Conservation (phyloP, 2,888 invertebrate species). For the Erebia ligea region DNA sequence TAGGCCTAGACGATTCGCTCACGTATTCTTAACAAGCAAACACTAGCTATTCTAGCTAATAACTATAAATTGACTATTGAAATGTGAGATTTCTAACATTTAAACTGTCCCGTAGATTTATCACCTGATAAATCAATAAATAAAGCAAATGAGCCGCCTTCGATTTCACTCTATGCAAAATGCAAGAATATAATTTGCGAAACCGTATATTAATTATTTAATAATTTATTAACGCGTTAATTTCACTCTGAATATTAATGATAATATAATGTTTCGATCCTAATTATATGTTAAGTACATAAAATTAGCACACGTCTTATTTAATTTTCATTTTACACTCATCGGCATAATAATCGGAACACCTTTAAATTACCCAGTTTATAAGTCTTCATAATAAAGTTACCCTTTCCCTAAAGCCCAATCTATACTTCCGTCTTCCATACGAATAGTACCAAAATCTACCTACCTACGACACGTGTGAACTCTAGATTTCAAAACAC, state of each 20-base stretch:
- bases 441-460: no score
- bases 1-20: conserved; percentile 6
- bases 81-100: conserved; percentile 29
- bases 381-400: no score
- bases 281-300: not conserved
- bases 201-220: not conserved
- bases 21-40: conserved; percentile 16
- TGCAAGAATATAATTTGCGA: conserved; percentile 6
- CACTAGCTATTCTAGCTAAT: conserved; percentile 8
- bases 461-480: no score
- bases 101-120: conserved; percentile 29
- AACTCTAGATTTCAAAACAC: no score
- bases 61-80: conserved; percentile 30
- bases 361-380: no score
- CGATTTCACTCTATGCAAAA: conserved; percentile 18
- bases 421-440: no score
- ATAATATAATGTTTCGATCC: not conserved
- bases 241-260: not conserved
- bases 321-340: no score
- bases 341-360: no score
- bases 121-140: conserved; percentile 12
- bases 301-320: no score
- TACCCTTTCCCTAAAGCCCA: no score
- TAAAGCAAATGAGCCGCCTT: conserved; percentile 12
- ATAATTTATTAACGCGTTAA: not conserved